Conservation (phyloP, 1,140 invertebrate genomes). For the Achroia grisella region DNA sequence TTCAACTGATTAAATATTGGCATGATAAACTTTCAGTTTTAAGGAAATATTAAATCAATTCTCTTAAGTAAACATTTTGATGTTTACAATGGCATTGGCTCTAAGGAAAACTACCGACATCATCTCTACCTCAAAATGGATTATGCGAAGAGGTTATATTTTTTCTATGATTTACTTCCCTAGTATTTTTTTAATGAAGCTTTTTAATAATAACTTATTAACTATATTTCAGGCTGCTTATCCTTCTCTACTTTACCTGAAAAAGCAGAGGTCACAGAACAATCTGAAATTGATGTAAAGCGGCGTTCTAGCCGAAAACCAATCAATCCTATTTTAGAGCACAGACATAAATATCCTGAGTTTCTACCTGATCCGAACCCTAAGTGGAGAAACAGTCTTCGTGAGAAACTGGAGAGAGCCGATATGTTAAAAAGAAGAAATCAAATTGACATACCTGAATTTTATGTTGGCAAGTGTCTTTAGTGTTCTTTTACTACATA, state of each 20-base stretch:
- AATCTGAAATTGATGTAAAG: conserved; percentile 13
- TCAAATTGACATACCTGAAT: conserved; percentile 94
- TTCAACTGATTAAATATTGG: too few species aligned
- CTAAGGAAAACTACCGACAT: conserved; percentile 38
- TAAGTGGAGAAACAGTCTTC: conserved; percentile 83
- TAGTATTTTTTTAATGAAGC: not conserved
- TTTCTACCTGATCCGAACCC: conserved; percentile 92
- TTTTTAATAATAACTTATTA: conserved; percentile 10
- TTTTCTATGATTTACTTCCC: not conserved
- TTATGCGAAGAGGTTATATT: conserved; percentile 9
- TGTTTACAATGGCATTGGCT: conserved; percentile 34
- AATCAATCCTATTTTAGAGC: conserved; percentile 59
- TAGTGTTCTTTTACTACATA: too few species aligned
- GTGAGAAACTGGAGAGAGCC: conserved; percentile 91
- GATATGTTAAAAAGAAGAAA: conserved; percentile 94
- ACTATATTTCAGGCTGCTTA: conserved; percentile 34
- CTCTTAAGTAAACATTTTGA: not conserved
- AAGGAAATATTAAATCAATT: not conserved
- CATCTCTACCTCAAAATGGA: conserved; percentile 42
- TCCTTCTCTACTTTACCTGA: conserved; percentile 43
- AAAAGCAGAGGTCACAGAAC: conserved; percentile 21
- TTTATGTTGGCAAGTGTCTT: conserved; percentile 97
- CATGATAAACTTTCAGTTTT: too few species aligned
- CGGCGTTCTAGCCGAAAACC: conserved; percentile 18
- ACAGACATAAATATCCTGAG: conserved; percentile 92